Percentiles rank a stretch among this genome's conserved stretches.
phyloP scores from a whole-genome alignment of 2,797 vertebrate genomes.

The Gambelia wislizenii region DNA sequence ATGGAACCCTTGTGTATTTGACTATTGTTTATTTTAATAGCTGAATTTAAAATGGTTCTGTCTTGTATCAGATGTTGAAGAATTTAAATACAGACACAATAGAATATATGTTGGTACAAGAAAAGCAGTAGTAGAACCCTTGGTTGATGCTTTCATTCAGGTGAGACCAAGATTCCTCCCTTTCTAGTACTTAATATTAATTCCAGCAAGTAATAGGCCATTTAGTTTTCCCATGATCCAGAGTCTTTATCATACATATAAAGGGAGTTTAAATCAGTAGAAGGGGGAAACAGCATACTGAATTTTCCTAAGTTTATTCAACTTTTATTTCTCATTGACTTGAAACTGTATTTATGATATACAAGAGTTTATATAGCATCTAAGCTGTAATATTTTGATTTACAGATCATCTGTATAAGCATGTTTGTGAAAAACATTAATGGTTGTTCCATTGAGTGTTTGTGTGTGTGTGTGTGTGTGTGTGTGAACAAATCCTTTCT shows the following conservation, averaged over 20 bases:
- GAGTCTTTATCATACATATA: conserved; percentile 38
- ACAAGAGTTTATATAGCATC: conserved; percentile 61
- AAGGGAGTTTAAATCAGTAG: conserved; percentile 36
- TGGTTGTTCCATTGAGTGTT: conserved; percentile 41
- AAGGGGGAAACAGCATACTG: conserved; percentile 41
- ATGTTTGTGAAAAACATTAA: conserved; percentile 50
- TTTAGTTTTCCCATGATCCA: conserved; percentile 4
- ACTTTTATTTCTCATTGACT: conserved; percentile 53
- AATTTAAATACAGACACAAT: conserved; percentile 11
- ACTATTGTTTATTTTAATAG: conserved; percentile 10
- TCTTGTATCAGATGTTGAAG: conserved; percentile 9
- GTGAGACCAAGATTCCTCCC: conserved; percentile 27
- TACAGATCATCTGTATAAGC: conserved; percentile 66
- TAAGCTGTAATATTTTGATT: conserved; percentile 58
- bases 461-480: conserved; percentile 39
- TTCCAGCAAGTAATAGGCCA: conserved; percentile 6
- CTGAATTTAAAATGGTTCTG: conserved; percentile 13
- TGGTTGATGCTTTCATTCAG: conserved; percentile 48
- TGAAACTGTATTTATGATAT: conserved; percentile 62
- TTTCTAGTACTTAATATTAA: conserved; percentile 33
- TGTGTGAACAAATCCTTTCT: conserved; percentile 41
- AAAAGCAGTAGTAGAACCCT: conserved; percentile 10
- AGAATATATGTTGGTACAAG: not conserved
- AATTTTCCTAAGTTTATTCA: conserved; percentile 53
- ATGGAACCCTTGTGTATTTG: conserved; percentile 29